A percentile compares a stretch with the other conserved stretches of the same genome.
Evolutionary conservation across 2,113 vertebrate species (phyloP).

Genomic region (Pelusios castaneus): DNA sequence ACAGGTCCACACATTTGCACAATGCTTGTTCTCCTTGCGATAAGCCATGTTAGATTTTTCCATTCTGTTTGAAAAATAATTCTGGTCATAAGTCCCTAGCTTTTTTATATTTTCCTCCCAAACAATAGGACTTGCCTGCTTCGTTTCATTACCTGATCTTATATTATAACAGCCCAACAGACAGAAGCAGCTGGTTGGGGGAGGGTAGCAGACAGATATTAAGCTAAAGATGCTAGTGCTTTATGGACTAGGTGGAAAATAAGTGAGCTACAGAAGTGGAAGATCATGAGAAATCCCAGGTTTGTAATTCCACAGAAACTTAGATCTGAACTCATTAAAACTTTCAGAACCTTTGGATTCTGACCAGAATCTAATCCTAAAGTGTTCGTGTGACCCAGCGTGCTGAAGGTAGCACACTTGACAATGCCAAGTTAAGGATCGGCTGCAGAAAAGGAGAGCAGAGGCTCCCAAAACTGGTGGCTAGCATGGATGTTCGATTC

Average conservation of each 20-base stretch:
- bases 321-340: too few species aligned
- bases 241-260: not conserved
- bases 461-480: too few species aligned
- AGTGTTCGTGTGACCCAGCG: too few species aligned
- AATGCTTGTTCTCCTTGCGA: conserved; percentile 38
- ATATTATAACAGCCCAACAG: not conserved
- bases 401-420: too few species aligned
- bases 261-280: not conserved
- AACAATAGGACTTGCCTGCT: conserved; percentile 49
- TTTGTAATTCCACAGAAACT: not conserved
- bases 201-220: not conserved
- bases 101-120: conserved; percentile 39
- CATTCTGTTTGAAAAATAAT: conserved; percentile 59
- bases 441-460: too few species aligned
- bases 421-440: too few species aligned
- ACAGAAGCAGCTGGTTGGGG: not conserved
- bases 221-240: rapidly evolving
- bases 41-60: conserved; percentile 30
- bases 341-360: not conserved
- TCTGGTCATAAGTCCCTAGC: conserved; percentile 23
- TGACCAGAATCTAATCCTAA: rapidly evolving
- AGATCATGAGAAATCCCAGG: not conserved
- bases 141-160: not conserved
- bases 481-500: too few species aligned
- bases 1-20: conserved; percentile 50